A percentile compares a stretch with the other conserved stretches of the same genome.
Conservation (phyloP, 2,888 invertebrate genomes). For the Chalcosyrphus nemorum region DNA sequence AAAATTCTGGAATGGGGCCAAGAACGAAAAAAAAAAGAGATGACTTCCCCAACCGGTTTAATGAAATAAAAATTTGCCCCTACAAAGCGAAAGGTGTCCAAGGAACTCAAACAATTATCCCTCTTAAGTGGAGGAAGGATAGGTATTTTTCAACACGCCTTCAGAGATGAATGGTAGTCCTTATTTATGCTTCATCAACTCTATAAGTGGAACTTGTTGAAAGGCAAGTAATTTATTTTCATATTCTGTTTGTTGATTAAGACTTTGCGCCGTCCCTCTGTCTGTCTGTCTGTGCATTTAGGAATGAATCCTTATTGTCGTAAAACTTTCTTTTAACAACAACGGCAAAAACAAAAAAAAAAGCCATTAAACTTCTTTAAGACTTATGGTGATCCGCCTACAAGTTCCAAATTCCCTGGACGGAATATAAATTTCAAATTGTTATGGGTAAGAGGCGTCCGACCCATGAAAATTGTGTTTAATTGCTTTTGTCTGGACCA, state of each 20-base stretch:
- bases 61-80: conserved; percentile 28
- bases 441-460: conserved; percentile 3
- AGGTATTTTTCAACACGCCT: too few species aligned
- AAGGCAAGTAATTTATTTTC: conserved; percentile 8
- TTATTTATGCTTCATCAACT: conserved; percentile 13
- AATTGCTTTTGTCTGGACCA: conserved; percentile 54
- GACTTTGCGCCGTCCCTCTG: not conserved
- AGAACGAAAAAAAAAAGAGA: not conserved
- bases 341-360: not conserved
- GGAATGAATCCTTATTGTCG: not conserved
- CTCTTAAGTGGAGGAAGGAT: not conserved
- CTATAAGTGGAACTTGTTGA: conserved; percentile 5
- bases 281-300: not conserved
- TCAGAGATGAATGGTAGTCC: conserved; percentile 18
- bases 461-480: conserved; percentile 21
- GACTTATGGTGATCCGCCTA: not conserved
- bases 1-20: not conserved
- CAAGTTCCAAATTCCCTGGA: not conserved
- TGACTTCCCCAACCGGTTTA: conserved; percentile 1
- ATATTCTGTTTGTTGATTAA: conserved; percentile 9
- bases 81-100: conserved; percentile 16
- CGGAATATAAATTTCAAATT: conserved; percentile 22
- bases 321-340: not conserved
- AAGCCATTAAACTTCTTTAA: not conserved
- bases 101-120: conserved; percentile 10